Evolutionary conservation across 2,797 vertebrate species (phyloP).

Genomic region (Gambelia wislizenii): DNA sequence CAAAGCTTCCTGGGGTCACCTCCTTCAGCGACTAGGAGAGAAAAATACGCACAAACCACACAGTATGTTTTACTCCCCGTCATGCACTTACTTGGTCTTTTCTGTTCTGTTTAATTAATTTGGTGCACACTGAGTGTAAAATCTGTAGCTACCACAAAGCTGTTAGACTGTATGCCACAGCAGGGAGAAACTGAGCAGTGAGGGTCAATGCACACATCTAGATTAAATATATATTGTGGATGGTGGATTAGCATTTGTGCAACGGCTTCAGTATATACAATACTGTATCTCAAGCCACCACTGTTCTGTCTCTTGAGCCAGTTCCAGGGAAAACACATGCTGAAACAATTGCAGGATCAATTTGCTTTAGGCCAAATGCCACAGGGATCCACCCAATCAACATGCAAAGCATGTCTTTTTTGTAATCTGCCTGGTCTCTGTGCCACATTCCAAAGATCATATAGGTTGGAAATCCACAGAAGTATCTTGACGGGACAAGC

Average conservation of each 20-base stretch:
- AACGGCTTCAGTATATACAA: not conserved
- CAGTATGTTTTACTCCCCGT: not conserved
- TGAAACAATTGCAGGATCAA: not conserved
- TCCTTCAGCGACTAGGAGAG: not conserved
- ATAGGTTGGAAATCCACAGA: not conserved
- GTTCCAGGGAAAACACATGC: not conserved
- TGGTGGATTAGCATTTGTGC: not conserved
- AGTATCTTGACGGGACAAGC: not conserved
- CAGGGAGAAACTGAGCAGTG: too few species aligned
- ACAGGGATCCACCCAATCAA: not conserved
- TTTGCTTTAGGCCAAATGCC: not conserved
- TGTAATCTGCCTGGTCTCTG: not conserved
- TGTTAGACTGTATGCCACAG: not conserved
- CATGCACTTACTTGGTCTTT: conserved; percentile 20
- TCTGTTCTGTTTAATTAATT: conserved; percentile 14
- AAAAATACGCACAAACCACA: conserved; percentile 36
- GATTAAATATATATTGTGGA: too few species aligned
- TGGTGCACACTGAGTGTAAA: not conserved
- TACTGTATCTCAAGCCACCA: conserved; percentile 1
- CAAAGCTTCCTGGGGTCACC: conserved; percentile 13
- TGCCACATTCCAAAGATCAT: not conserved
- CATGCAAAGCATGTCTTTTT: not conserved
- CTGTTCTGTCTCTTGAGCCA: not conserved
- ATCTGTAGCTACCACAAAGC: conserved; percentile 8
- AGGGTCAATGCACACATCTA: not conserved